A percentile compares a stretch with the other conserved stretches of the same genome.
phyloP scores from a whole-genome alignment of 1,140 invertebrate genomes.

The Conus betulinus region DNA sequence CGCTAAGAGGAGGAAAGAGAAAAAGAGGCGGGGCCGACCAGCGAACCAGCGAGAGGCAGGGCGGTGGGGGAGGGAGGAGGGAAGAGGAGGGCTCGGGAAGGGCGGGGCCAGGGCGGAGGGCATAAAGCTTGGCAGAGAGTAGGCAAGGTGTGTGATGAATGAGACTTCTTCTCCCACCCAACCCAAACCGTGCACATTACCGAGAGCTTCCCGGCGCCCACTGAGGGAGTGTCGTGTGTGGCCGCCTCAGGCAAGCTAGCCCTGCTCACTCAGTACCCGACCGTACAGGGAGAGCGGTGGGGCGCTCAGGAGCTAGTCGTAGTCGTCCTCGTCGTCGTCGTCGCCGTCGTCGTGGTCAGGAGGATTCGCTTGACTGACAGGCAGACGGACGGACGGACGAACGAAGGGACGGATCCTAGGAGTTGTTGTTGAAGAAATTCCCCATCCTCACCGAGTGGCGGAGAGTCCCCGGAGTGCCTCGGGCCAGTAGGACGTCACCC shows the following conservation, averaged over 20 bases:
- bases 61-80: not conserved
- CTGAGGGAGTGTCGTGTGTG: not conserved
- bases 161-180: not conserved
- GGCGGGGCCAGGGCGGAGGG: not conserved
- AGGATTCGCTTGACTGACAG: not conserved
- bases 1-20: not conserved
- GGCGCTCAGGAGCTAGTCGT: too few relatives aligned
- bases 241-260: not conserved
- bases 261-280: not conserved
- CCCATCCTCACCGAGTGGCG: not conserved
- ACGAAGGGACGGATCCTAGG: not conserved
- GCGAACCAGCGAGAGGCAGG: not conserved
- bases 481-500: not conserved
- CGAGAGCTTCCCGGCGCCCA: not conserved
- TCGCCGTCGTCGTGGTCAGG: too few relatives aligned
- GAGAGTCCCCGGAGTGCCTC: not conserved
- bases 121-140: not conserved
- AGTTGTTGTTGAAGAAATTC: not conserved
- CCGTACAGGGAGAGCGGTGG: not conserved
- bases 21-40: not conserved
- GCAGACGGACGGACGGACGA: not conserved
- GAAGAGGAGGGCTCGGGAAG: not conserved
- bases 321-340: too few relatives aligned
- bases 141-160: conserved; percentile 31
- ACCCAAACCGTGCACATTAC: not conserved